Conservation (phyloP, 2,113 vertebrate species). For the Colossoma macropomum region DNA sequence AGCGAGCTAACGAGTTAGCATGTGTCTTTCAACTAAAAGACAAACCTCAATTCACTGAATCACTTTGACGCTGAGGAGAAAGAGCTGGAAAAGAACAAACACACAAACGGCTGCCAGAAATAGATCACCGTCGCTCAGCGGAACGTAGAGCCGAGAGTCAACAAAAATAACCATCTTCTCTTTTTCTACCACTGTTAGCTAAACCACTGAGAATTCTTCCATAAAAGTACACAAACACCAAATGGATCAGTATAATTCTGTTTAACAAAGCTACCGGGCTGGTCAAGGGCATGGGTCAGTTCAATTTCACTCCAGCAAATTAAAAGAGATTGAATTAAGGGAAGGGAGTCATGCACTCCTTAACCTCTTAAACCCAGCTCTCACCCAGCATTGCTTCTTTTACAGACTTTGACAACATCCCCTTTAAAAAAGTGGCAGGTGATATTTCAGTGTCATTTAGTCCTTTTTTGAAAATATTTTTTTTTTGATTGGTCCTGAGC, state of each 20-base stretch:
- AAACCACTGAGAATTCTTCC: background rate
- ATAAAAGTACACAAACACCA: background rate
- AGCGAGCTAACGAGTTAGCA: background rate
- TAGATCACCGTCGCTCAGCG: background rate
- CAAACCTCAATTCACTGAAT: background rate
- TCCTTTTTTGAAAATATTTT: background rate
- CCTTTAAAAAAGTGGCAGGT: background rate
- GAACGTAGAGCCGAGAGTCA: background rate
- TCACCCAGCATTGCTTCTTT: background rate
- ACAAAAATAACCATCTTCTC: background rate
- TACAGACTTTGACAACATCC: background rate
- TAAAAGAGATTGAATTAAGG: slow-evolving; percentile 38
- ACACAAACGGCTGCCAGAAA: slow-evolving; percentile 6
- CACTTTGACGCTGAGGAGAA: background rate
- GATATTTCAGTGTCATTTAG: background rate
- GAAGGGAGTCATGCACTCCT: slow-evolving; percentile 15
- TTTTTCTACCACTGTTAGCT: background rate
- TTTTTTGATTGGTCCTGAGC: background rate
- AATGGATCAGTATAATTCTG: slow-evolving; percentile 25
- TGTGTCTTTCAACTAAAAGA: background rate
- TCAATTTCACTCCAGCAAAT: slow-evolving; percentile 25
- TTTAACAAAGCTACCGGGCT: slow-evolving; percentile 7
- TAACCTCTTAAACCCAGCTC: background rate
- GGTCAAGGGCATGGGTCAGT: slow-evolving; percentile 8
- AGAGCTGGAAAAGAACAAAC: slow-evolving; percentile 1